Base-by-base conservation (phyloP, 2,113 vertebrate species). In the Litocranius walleri region DNA sequence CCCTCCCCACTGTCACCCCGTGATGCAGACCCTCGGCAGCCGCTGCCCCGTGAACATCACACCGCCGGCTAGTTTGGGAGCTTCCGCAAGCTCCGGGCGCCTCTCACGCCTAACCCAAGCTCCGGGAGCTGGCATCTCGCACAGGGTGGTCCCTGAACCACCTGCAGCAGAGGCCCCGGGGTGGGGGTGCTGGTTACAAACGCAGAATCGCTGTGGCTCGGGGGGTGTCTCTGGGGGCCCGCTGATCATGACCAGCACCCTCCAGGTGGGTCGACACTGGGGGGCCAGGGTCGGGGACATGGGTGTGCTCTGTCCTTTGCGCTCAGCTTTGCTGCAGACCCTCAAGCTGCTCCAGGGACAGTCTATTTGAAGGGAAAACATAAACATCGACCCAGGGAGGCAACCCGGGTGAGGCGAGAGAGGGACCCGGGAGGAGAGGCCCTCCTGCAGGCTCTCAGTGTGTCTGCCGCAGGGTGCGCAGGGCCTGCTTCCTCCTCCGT, bases 171-270 rank as follows among this genome's bases (percentile, higher is more conserved):
- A 50, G 36, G 19, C 71, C 54, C 59, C 3, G 4, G 67, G 62
- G 2, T 0, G 6, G 62, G 62, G 27, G 3, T 9, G 16, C 16
- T 19, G 16, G 2, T 40, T 30, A 21, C 84, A 33, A 21, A 62
- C 3, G 11, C 30, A n/a, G 62, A 33, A 50, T 15, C 13, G 25
- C 50, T 17, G 19, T 15, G 74, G 81, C 45, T 83, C 4, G 48
- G n/a, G 83, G 74, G 40, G 16, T 61, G 17, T 27, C 40, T 1
- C 2, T 3, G 0, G 0, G 19, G 11, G 25, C 29, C 45, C 25
- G 6, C 17, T 2, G 11, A 11, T 33, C 19, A 17, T 3, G 54
- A 82, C 25, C 64, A 36, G 64, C 1, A 4, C 64, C 64, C 33
- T n/a, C 33, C 9, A 71, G n/a, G n/a, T 21, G 64, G 17, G n/a